These are phyloP conservation scores for Battus philenor DNA, from an alignment of 1,140 invertebrate genomes.

Conservation along the genomic window DNA sequence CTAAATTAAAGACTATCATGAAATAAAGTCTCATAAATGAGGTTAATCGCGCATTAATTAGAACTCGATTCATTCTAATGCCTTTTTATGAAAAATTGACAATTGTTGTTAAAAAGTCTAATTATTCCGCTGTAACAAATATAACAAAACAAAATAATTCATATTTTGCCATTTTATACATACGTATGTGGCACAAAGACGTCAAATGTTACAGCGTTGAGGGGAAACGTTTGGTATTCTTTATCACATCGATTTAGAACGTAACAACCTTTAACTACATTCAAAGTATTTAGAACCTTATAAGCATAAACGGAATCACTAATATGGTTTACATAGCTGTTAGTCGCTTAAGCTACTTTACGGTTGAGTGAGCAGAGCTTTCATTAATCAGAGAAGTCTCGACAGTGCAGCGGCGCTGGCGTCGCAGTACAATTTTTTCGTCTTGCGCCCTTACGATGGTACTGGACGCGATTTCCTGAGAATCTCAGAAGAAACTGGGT, in stretches of 20 bases:
- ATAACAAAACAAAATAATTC: conserved; percentile 51
- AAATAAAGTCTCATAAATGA: too few relatives aligned
- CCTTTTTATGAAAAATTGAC: conserved; percentile 29
- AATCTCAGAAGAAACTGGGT: conserved; percentile 57
- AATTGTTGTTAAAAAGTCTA: background rate
- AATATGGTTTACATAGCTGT: conserved; percentile 11
- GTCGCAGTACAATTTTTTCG: conserved; percentile 68
- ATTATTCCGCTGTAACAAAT: too few relatives aligned
- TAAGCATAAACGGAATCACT: conserved; percentile 6
- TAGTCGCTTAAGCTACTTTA: conserved; percentile 37
- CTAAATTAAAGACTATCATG: too few relatives aligned
- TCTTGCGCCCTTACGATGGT: conserved; percentile 68
- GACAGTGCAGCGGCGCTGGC: conserved; percentile 67
- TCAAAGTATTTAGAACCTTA: conserved; percentile 19
- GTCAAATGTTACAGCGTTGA: conserved; percentile 73
- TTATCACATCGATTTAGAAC: conserved; percentile 19
- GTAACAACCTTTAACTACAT: conserved; percentile 2
- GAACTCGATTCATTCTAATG: conserved; percentile 35
- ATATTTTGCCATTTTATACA: conserved; percentile 71
- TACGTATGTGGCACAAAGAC: conserved; percentile 68
- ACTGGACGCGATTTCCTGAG: conserved; percentile 72
- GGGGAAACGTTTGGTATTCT: conserved; percentile 72
- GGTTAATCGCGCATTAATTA: too few relatives aligned
- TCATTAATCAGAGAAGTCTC: conserved; percentile 73
- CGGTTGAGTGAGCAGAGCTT: conserved; percentile 56